Base-by-base conservation (phyloP, 37 sponge, comb jelly and placozoan genomes). In the Hexactinellida sp. region DNA sequence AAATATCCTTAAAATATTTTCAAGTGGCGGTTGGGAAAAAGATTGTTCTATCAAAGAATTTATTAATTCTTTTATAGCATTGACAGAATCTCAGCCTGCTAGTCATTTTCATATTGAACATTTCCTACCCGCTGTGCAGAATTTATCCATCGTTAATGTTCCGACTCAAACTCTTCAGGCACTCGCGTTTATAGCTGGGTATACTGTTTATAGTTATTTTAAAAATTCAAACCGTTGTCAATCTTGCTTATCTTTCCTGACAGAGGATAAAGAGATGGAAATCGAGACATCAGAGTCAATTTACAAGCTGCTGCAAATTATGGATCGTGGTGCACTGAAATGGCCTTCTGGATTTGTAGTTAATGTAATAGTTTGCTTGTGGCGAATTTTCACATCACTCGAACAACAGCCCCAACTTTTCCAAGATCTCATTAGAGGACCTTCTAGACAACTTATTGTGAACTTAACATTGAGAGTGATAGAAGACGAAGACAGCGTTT, bases 241-340 rank as follows among this genome's bases (percentile, higher is more conserved):
- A 63, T 7, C 76, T 23, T 63, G 76, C 13, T 63, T 63, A 63
- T 63, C 76, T 63, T 63, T 63, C 13, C 76, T 63, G 76, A 63
- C 76, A 10, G 76, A 63, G 13, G 76, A 63, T 63, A 63, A 63
- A 63, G 76, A 63, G 13, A 63, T 63, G 76, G 76, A 63, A 63
- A 63, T 63, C 13, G 76, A 23, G 76, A 28, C 3, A 63, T 63
- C 76, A 63, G 76, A 63, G 19, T 63, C 76, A 63, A 23, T 28
- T 63, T 63, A 63, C 76, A 63, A 7, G 13, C 76, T 63, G 19
- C 13, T 63, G 76, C 76, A 63, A 63, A 21, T 63, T 21, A 63
- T 63, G 3, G 76, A 63, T 63, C 76, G 30, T 21, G 76, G 76
- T 63, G 3, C 76, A 63, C 76, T 63, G 30, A 63, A 63, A 63